phyloP scores from a whole-genome alignment of 2,888 invertebrate genomes.

The Spisula solida region DNA sequence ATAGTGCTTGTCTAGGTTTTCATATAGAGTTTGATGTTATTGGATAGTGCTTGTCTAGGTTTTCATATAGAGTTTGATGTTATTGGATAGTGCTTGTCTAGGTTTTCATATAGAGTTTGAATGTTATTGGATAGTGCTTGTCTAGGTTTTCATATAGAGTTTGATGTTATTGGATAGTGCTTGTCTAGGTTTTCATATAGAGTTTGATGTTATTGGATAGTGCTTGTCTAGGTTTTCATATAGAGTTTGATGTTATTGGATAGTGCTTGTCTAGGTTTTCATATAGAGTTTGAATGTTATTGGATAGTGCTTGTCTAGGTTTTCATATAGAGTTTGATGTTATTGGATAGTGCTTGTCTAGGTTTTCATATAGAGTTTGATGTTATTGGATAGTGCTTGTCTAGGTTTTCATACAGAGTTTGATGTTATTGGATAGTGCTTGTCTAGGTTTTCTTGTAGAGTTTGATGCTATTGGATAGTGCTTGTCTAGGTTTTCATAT shows the following conservation, averaged over 20 bases:
- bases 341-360: constrained; percentile 48
- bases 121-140: constrained; percentile 48
- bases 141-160: not conserved
- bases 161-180: constrained; percentile 48
- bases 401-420: not conserved
- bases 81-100: constrained; percentile 48
- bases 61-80: not conserved
- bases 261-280: not conserved
- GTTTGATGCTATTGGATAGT: constrained; percentile 49
- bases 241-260: constrained; percentile 47
- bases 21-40: not conserved
- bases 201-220: constrained; percentile 50
- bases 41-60: constrained; percentile 44
- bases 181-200: not conserved
- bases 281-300: constrained; percentile 10
- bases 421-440: constrained; percentile 48
- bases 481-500: not conserved
- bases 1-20: too few relatives aligned
- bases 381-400: constrained; percentile 48
- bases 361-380: not conserved
- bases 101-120: not conserved
- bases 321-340: not conserved
- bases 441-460: not conserved
- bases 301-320: constrained; percentile 44
- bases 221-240: not conserved